Conservation (phyloP, 1,140 invertebrate genomes). For the Hyles vespertilio region DNA sequence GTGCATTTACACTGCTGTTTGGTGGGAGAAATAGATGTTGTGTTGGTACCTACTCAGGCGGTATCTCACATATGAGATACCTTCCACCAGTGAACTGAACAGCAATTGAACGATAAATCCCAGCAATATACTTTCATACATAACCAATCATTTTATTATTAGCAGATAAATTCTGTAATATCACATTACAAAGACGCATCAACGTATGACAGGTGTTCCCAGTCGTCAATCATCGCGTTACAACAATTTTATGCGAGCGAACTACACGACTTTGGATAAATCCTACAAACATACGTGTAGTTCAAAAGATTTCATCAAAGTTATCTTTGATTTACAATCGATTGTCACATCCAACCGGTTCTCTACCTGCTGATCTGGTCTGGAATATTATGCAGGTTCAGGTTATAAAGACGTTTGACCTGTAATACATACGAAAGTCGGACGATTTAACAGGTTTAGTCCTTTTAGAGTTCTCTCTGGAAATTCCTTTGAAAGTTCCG, state of each 20-base stretch:
- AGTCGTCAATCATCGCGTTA: too few species aligned
- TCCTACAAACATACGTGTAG: conserved; percentile 2
- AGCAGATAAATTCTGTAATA: too few species aligned
- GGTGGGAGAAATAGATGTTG: too few species aligned
- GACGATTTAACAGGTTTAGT: conserved; percentile 56
- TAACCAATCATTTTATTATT: too few species aligned
- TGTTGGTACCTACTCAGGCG: too few species aligned
- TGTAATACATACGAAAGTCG: conserved; percentile 58
- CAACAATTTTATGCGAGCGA: not conserved
- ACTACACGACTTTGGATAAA: not conserved
- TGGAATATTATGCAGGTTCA: conserved; percentile 58
- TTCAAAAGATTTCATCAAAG: conserved; percentile 22
- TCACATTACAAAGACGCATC: too few species aligned
- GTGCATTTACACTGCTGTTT: too few species aligned
- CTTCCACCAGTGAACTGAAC: too few species aligned
- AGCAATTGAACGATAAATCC: too few species aligned
- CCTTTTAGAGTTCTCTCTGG: conserved; percentile 35
- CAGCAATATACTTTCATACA: too few species aligned
- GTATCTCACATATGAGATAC: too few species aligned
- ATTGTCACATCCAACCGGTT: conserved; percentile 56
- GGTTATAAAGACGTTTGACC: conserved; percentile 53
- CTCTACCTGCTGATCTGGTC: conserved; percentile 43
- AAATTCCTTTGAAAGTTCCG: conserved; percentile 41
- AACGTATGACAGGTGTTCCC: too few species aligned
- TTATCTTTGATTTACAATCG: conserved; percentile 50